Evolutionary conservation across 2,888 invertebrate genomes (phyloP).

Genomic region (Rhagonycha lutea): DNA sequence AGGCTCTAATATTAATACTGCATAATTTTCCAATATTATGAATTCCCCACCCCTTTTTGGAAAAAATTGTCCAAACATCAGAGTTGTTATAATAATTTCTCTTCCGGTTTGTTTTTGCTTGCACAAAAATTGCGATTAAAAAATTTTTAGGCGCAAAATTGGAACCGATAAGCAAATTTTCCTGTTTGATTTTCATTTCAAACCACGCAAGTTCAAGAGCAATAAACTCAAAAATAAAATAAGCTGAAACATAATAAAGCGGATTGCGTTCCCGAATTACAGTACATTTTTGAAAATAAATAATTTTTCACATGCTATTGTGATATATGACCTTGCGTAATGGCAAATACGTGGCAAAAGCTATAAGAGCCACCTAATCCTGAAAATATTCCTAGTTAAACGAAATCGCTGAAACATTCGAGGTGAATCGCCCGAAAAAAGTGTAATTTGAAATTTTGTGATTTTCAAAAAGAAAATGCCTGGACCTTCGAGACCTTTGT

Average conservation of each 20-base stretch:
- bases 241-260: not conserved
- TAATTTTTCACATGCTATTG: not conserved
- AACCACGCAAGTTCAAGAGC: not conserved
- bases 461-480: conserved; percentile 61
- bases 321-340: conserved; percentile 4
- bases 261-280: not conserved
- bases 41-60: too few species aligned
- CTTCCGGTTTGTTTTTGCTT: too few species aligned
- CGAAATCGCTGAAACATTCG: conserved; percentile 25
- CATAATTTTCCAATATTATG: too few species aligned
- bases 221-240: not conserved
- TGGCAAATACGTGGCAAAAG: conserved; percentile 18
- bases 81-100: too few species aligned
- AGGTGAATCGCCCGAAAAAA: conserved; percentile 15
- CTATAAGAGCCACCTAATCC: conserved; percentile 27
- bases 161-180: not conserved
- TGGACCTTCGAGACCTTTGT: conserved; percentile 70
- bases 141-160: not conserved
- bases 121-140: not conserved
- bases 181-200: not conserved
- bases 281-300: not conserved
- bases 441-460: conserved; percentile 1
- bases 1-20: too few species aligned
- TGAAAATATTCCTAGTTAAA: conserved; percentile 28
- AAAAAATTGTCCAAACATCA: too few species aligned